phyloP scores from a whole-genome alignment of 2,797 vertebrate species.

The Dendrocincla tyrannina region DNA sequence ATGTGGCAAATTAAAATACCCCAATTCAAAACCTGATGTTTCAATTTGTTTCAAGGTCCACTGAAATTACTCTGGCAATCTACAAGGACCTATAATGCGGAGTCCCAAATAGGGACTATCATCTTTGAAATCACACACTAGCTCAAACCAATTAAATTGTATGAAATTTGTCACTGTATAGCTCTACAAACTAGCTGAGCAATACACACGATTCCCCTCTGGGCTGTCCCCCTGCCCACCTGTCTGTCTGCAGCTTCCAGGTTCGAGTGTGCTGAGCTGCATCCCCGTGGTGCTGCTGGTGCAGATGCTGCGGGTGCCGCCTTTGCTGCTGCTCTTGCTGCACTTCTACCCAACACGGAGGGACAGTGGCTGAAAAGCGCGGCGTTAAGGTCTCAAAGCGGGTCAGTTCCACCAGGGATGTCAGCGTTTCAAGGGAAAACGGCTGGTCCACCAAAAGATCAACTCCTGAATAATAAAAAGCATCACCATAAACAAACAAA shows the following conservation, averaged over 20 bases:
- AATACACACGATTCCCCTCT: neutral
- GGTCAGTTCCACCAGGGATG: slow-evolving; percentile 94
- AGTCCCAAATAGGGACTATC: neutral
- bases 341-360: slow-evolving; percentile 97
- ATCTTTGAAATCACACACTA: neutral
- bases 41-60: neutral
- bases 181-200: neutral
- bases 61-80: neutral
- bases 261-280: slow-evolving; percentile 97
- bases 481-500: neutral
- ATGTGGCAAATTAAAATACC: neutral
- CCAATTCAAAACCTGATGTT: neutral
- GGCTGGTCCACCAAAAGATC: slow-evolving; percentile 96
- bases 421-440: slow-evolving; percentile 89
- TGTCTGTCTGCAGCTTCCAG: slow-evolving; percentile 96
- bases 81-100: neutral
- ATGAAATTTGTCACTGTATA: neutral
- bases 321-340: slow-evolving; percentile 98
- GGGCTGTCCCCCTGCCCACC: slow-evolving; percentile 65
- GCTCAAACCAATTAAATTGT: neutral
- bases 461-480: slow-evolving; percentile 79
- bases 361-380: slow-evolving; percentile 96
- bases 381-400: slow-evolving; percentile 97
- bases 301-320: slow-evolving; percentile 94
- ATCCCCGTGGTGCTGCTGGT: slow-evolving; percentile 98